Conservation (phyloP, 2,797 vertebrate species). For the Synaphobranchus kaupii region DNA sequence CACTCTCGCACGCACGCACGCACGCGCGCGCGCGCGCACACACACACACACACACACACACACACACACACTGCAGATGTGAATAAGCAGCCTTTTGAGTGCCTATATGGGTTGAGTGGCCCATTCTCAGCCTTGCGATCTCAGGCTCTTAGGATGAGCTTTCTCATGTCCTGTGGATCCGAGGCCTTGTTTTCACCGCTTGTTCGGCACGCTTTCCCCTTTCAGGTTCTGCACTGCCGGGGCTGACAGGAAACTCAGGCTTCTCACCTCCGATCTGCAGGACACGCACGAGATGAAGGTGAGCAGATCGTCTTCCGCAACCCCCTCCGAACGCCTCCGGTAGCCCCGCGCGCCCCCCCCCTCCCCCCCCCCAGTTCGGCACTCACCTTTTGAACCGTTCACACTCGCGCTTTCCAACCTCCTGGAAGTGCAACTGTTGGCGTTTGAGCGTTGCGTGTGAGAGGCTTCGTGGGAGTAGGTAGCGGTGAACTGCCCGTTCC, state of each 20-base stretch:
- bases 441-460: neutral
- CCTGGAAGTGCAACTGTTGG: neutral
- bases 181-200: neutral
- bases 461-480: neutral
- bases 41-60: slow-evolving; percentile 52
- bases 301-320: slow-evolving; percentile 39
- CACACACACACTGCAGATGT: slow-evolving; percentile 52
- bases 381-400: neutral
- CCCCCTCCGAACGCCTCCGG: neutral
- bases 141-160: neutral
- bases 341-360: neutral
- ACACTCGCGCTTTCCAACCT: neutral
- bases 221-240: slow-evolving; percentile 90
- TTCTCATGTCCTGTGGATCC: neutral
- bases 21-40: slow-evolving; percentile 46
- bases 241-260: slow-evolving; percentile 85
- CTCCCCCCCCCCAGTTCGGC: neutral
- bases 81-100: neutral
- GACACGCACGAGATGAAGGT: slow-evolving; percentile 90
- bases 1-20: slow-evolving; percentile 43
- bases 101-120: neutral
- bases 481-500: neutral
- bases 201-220: neutral
- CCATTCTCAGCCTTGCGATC: neutral
- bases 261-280: slow-evolving; percentile 90